A percentile compares a stretch with the other conserved stretches of the same genome.
Conservation (phyloP, 2,797 vertebrate species). For the Melanotaenia nigrans region DNA sequence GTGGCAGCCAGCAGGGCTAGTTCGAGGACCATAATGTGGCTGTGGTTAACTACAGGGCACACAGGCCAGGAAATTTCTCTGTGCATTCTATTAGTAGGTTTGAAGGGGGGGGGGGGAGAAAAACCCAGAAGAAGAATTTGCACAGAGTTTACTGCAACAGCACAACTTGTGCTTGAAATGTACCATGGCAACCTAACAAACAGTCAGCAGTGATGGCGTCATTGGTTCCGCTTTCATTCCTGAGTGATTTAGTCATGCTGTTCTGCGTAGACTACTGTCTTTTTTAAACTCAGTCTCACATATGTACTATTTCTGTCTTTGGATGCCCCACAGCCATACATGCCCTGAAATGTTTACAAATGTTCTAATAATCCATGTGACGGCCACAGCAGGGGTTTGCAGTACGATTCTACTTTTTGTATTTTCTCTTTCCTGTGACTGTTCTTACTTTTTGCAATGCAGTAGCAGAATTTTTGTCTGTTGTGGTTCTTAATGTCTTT, state of each 20-base stretch:
- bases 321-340: conserved; percentile 31
- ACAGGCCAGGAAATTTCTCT: conserved; percentile 39
- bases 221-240: conserved; percentile 80
- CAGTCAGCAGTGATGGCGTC: conserved; percentile 70
- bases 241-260: conserved; percentile 74
- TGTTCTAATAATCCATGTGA: conserved; percentile 34
- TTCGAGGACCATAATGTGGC: conserved; percentile 64
- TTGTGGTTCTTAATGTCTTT: conserved; percentile 32
- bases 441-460: conserved; percentile 5
- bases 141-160: conserved; percentile 40
- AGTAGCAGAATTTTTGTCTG: conserved; percentile 6
- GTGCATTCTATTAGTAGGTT: conserved; percentile 41
- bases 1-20: conserved; percentile 70
- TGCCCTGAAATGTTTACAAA: conserved; percentile 46
- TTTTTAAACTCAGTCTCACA: conserved; percentile 62
- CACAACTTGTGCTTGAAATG: conserved; percentile 53
- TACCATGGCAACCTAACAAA: conserved; percentile 83
- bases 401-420: not conserved
- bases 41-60: conserved; percentile 62
- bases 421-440: conserved; percentile 6
- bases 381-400: not conserved
- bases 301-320: conserved; percentile 70
- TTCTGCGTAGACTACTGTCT: conserved; percentile 60
- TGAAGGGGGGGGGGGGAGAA: conserved; percentile 1
- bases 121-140: conserved; percentile 49